These are phyloP conservation scores for Ephydatia muelleri DNA, from an alignment of 37 sponge, comb jelly and placozoan genomes.

Conservation along the genomic window DNA sequence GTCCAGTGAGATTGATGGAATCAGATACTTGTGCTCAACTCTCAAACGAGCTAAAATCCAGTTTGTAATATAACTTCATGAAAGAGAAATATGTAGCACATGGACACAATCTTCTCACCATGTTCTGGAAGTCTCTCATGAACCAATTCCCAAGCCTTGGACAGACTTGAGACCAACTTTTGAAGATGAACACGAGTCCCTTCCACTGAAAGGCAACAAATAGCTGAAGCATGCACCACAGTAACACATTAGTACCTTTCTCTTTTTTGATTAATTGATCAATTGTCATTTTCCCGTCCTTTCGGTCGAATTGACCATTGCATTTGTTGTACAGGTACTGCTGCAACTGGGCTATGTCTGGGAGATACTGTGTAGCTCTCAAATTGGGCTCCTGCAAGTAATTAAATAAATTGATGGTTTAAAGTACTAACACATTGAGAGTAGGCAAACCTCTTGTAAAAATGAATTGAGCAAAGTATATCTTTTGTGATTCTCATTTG, in stretches of 20 bases:
- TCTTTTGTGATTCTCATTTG: slow-evolving; percentile 14
- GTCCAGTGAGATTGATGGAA: slow-evolving; percentile 7
- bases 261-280: slow-evolving; percentile 33
- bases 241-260: background rate
- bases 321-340: slow-evolving; percentile 35
- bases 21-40: slow-evolving; percentile 43
- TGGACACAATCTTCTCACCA: slow-evolving; percentile 14
- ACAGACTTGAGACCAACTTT: slow-evolving; percentile 34
- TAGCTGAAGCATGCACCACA: background rate
- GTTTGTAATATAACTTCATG: background rate
- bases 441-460: slow-evolving; percentile 36
- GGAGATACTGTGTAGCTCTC: slow-evolving; percentile 75
- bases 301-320: slow-evolving; percentile 45
- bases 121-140: slow-evolving; percentile 51
- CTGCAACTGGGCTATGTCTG: slow-evolving; percentile 70
- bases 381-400: slow-evolving; percentile 55
- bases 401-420: background rate
- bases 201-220: slow-evolving; percentile 23
- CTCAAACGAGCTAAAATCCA: slow-evolving; percentile 38
- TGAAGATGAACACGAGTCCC: slow-evolving; percentile 11
- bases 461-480: slow-evolving; percentile 63
- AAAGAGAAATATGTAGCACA: background rate
- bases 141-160: slow-evolving; percentile 62
- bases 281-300: slow-evolving; percentile 33
- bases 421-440: background rate